phyloP scores from a whole-genome alignment of 2,888 invertebrate genomes.

The Pollenia amentaria region DNA sequence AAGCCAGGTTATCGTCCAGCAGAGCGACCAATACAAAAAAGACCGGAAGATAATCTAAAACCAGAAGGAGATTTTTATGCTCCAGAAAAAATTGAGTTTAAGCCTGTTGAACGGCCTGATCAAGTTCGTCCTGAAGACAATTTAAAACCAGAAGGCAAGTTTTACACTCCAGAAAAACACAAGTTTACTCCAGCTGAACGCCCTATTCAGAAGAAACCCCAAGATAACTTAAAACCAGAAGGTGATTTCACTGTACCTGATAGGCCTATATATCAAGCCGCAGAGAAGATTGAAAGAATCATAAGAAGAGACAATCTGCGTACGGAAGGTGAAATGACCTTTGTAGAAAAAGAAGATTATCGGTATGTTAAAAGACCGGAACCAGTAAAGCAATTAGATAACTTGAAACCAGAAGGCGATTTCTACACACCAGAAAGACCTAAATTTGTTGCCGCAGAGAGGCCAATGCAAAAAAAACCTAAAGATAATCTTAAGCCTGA shows the following conservation, averaged over 20 bases:
- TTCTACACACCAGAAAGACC: slow-evolving; percentile 80
- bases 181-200: slow-evolving; percentile 85
- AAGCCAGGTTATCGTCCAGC: slow-evolving; percentile 85
- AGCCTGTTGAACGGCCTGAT: slow-evolving; percentile 85
- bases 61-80: slow-evolving; percentile 86
- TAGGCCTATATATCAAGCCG: slow-evolving; percentile 70
- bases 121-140: slow-evolving; percentile 85
- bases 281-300: slow-evolving; percentile 81
- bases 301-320: slow-evolving; percentile 86
- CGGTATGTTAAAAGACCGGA: slow-evolving; percentile 85
- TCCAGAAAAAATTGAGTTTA: slow-evolving; percentile 85
- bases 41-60: slow-evolving; percentile 84
- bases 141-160: slow-evolving; percentile 86
- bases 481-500: slow-evolving; percentile 87
- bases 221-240: slow-evolving; percentile 84
- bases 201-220: slow-evolving; percentile 85
- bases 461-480: slow-evolving; percentile 84
- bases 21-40: slow-evolving; percentile 84
- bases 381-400: slow-evolving; percentile 85
- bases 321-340: slow-evolving; percentile 87
- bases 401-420: slow-evolving; percentile 83
- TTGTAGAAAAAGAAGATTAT: slow-evolving; percentile 84
- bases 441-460: slow-evolving; percentile 82
- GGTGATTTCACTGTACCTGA: slow-evolving; percentile 78
- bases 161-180: slow-evolving; percentile 82